Conservation (phyloP, 2,888 invertebrate species). For the Drosophila picticornis region DNA sequence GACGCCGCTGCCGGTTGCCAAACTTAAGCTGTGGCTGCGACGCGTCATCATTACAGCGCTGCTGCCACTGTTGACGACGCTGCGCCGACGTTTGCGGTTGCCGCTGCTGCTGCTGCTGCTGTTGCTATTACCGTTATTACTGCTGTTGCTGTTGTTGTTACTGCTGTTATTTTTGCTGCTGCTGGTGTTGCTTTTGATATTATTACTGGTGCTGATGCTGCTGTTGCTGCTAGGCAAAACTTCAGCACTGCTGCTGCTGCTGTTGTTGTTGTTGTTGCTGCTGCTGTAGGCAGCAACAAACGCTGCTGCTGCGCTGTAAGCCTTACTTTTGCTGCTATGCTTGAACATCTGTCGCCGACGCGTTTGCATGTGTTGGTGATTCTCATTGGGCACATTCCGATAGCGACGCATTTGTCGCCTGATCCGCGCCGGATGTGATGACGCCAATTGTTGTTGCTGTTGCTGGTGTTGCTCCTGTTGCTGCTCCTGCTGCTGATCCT, state of each 20-base stretch:
- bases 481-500: conserved; percentile 1
- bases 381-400: conserved; percentile 82
- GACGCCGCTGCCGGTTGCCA: conserved; percentile 48
- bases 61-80: background rate
- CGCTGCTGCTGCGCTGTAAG: conserved; percentile 53
- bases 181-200: conserved; percentile 4
- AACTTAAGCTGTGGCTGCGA: conserved; percentile 46
- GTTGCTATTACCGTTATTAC: background rate
- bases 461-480: conserved; percentile 12
- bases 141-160: background rate
- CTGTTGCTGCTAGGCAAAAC: conserved; percentile 19
- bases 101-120: background rate
- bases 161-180: background rate
- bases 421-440: conserved; percentile 6
- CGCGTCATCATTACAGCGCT: conserved; percentile 51
- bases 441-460: conserved; percentile 12
- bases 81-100: conserved; percentile 11
- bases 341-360: conserved; percentile 64
- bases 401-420: conserved; percentile 69
- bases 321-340: conserved; percentile 47
- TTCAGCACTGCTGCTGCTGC: conserved; percentile 2
- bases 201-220: background rate
- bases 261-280: conserved; percentile 14
- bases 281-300: conserved; percentile 56
- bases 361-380: conserved; percentile 74